A percentile compares a stretch with the other conserved stretches of the same genome.
phyloP scores from a whole-genome alignment of 2,113 vertebrate species.

The Heterotilapia buettikoferi region DNA sequence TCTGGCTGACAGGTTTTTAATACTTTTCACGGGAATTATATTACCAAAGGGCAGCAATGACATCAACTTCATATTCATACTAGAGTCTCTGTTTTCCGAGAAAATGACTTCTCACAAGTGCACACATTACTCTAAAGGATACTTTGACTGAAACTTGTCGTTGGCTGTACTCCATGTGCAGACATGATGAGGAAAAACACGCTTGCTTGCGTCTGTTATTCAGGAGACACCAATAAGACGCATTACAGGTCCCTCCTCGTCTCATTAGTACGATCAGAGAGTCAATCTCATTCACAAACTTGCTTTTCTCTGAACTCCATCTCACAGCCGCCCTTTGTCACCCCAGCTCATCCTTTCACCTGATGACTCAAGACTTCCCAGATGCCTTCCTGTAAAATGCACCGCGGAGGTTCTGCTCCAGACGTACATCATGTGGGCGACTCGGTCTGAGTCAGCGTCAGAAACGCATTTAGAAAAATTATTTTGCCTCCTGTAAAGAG shows the following conservation, averaged over 20 bases:
- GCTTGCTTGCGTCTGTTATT: background rate
- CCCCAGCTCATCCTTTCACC: background rate
- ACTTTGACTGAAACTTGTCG: background rate
- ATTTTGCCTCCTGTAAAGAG: background rate
- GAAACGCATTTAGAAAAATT: background rate
- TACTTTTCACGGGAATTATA: background rate
- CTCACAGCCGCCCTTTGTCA: background rate
- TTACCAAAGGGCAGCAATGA: background rate
- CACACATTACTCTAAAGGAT: background rate
- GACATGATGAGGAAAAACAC: background rate
- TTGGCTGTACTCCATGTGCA: background rate
- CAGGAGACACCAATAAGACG: background rate
- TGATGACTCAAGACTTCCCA: constrained; percentile 13
- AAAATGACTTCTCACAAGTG: background rate
- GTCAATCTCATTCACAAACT: background rate
- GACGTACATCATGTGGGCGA: background rate
- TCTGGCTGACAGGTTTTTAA: background rate
- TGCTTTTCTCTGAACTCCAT: background rate
- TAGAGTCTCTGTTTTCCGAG: background rate
- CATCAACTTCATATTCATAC: background rate
- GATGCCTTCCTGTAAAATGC: background rate
- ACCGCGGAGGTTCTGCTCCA: background rate
- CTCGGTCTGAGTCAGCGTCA: background rate
- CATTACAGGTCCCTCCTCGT: background rate
- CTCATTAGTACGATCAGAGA: background rate